Evolutionary conservation across 2,888 invertebrate genomes (phyloP).

Genomic region (Rhagonycha fulva): DNA sequence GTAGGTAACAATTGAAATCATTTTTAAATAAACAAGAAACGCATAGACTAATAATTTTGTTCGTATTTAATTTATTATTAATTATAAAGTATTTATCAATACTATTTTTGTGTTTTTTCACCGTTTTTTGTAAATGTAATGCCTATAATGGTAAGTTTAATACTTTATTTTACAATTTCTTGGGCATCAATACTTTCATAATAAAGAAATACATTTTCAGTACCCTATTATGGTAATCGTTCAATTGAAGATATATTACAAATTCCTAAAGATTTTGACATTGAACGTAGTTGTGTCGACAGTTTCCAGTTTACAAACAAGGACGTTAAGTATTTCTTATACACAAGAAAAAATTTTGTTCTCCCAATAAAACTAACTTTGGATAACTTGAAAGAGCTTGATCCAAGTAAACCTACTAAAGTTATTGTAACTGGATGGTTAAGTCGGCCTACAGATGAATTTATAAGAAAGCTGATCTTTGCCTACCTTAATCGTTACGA

Average conservation of each 20-base stretch:
- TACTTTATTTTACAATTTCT: neutral
- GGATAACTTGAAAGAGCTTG: neutral
- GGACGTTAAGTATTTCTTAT: neutral
- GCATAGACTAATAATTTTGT: neutral
- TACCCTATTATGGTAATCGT: neutral
- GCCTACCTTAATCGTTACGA: neutral
- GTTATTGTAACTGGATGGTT: neutral
- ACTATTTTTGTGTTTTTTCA: neutral
- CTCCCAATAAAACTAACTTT: neutral
- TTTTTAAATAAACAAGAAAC: neutral
- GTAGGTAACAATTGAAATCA: neutral
- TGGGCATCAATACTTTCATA: neutral
- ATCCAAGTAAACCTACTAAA: neutral
- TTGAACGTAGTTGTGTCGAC: neutral
- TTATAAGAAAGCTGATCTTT: neutral
- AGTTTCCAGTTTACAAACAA: neutral
- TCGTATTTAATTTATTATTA: neutral
- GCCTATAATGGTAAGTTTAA: neutral
- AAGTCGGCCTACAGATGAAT: neutral
- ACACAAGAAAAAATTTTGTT: neutral
- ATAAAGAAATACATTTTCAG: neutral
- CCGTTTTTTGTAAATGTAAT: neutral
- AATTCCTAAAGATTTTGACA: neutral
- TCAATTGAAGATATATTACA: neutral
- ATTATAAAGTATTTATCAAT: neutral